A percentile compares a stretch with the other conserved stretches of the same genome.
Evolutionary conservation across 2,113 vertebrate genomes (phyloP).

Genomic region (Numenius arquata): DNA sequence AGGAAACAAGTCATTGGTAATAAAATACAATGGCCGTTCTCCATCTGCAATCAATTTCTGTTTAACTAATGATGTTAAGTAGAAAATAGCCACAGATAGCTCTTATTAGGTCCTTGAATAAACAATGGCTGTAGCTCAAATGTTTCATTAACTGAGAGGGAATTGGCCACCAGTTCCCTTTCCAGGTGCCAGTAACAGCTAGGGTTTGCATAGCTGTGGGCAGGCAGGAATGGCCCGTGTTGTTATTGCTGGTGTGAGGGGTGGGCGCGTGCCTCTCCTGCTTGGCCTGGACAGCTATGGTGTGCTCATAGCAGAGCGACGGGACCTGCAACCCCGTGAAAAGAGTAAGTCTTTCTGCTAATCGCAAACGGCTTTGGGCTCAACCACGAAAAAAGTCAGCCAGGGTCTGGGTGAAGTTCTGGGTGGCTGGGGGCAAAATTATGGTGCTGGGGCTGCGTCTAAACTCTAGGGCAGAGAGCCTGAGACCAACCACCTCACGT

Average conservation of each 20-base stretch:
- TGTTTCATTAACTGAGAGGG: background rate
- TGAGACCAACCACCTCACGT: background rate
- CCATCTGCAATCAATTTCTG: background rate
- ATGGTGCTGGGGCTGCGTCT: background rate
- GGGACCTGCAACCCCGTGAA: background rate
- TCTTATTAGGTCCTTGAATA: background rate
- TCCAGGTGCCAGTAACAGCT: background rate
- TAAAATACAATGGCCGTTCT: background rate
- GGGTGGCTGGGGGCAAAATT: background rate
- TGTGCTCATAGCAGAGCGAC: fast-evolving
- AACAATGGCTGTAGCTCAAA: background rate
- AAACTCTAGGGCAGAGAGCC: background rate
- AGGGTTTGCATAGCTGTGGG: background rate
- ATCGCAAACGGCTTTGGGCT: background rate
- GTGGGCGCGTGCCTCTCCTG: fast-evolving
- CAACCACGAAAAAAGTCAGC: fast-evolving
- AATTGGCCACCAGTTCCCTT: background rate
- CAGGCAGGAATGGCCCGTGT: fast-evolving
- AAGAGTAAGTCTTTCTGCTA: background rate
- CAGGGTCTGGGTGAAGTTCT: background rate
- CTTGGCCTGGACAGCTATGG: fast-evolving
- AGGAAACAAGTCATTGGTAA: background rate
- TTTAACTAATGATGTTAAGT: background rate
- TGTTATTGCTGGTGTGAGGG: background rate
- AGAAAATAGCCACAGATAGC: background rate